Base-by-base conservation (phyloP, 2,888 invertebrate species). In the Philereme vetulata region DNA sequence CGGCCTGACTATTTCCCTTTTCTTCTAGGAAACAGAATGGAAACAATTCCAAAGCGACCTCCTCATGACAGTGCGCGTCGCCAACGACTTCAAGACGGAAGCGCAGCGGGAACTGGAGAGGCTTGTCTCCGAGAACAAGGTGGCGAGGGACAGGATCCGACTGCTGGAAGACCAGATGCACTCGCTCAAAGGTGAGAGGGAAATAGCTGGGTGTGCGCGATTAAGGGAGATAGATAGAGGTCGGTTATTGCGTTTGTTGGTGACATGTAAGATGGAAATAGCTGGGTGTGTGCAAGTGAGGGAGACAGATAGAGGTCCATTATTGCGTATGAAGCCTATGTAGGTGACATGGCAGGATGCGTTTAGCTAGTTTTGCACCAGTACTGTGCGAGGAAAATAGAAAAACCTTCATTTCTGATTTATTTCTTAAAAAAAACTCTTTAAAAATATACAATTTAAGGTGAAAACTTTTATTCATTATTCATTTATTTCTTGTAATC, bases 71-170 rank as follows among this genome's bases (percentile, higher is more conserved):
- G 98, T 98, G 0, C 95, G 98, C 34, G 98, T 98, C 9, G 98
- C 98, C 43, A 98, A 98, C 86, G 98, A 98, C 87, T 98, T 98
- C 89, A 97, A 98, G 88, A 97, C 97, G n/a, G 98, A 98, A 84
- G 97, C 98, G 0, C 96, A 96, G 79, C 94, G 96, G 65, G 97
- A 98, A 78, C 88, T 96, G 61, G 96, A 97, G 78, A 93, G 95
- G 49, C 93, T 98, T 49, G 95, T 96, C 62, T 93, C 96, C 74
- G 97, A 98, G 81, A 98, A 98, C 86, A 96, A 96, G 76, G 87
- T 94, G 10, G 95, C 97, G 46, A 93, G 96, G 60, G 97, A 98
- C 75, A 95, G 95, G 71, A 94, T 97, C 62, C 93, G 96, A 54
- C 87, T 94, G 67, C 88, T 98, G 5, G 96, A 96, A 76, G 94